Evolutionary conservation across 1,140 invertebrate genomes (phyloP), one percentile per base, ranked within the genome.

Genomic region (Lucilia cuprina): DNA sequence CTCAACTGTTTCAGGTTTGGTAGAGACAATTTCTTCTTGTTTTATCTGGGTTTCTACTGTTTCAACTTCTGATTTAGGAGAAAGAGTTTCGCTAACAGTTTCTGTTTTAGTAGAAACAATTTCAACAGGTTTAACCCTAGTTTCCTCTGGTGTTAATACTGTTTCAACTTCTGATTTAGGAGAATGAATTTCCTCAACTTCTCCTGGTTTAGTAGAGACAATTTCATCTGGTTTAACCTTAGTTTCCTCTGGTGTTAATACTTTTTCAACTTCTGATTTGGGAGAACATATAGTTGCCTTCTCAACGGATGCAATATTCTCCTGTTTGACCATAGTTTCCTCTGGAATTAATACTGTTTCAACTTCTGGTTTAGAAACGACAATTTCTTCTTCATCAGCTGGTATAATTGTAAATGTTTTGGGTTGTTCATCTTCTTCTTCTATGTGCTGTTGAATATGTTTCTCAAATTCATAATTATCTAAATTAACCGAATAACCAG

Each of bases 391-490:
- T 5, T 7, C 41, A 2, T 41, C 41, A 10, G 10, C 10, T 41
- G 41, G 41, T 41, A 10, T 41, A 41, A 41, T 65, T 49, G 83
- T 84, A 14, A 35, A 30, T 55, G 78, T 75, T 14, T n/a, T 78
- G 34, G 13, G 34, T 9, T 78, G 34, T n/a, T 34, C 7, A 5
- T n/a, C 17, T 77, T 19, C 17, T 77, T 19, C 13, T 47, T 70
- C 30, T 7, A 13, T 13, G 3, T 55, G 70, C 4, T 55, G 65
- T 21, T 34, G 21, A n/a, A 82, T 13, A 35, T 50, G 17, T 83
- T 82, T 84, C 70, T 90, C 88, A 78, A 88, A 90, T 34, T 87
- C 86, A 34, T 91, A 89, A 8, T 86, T 84, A 17, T 89, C 87
- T 19, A 90, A 83, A 0, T 87, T 86, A 30, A 91, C 49, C 0